These are phyloP conservation scores for Lobophora halterata DNA, from an alignment of 2,888 invertebrate genomes.

Conservation along the genomic window DNA sequence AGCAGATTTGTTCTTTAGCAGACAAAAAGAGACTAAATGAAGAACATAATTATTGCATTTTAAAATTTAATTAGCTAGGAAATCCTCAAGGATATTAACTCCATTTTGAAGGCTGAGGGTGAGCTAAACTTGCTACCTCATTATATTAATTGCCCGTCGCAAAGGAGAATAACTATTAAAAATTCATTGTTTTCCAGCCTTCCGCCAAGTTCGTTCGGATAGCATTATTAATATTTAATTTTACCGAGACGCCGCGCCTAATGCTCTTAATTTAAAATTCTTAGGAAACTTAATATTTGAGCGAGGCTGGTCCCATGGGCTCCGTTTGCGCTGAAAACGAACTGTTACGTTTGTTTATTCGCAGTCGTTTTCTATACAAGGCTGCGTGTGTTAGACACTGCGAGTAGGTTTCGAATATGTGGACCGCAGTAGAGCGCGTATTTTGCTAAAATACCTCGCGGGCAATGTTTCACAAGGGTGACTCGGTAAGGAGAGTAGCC, in stretches of 20 bases:
- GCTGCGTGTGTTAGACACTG: slow-evolving; percentile 39
- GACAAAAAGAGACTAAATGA: slow-evolving; percentile 1
- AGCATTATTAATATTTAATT: slow-evolving; percentile 76
- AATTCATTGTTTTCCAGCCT: slow-evolving; percentile 68
- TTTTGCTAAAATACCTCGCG: slow-evolving; percentile 45
- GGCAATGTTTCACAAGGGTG: slow-evolving; percentile 49
- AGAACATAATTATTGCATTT: slow-evolving; percentile 13
- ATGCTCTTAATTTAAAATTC: slow-evolving; percentile 75
- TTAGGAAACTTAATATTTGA: slow-evolving; percentile 77
- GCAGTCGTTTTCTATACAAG: slow-evolving; percentile 58
- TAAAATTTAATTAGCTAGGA: slow-evolving; percentile 25
- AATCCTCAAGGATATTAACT: slow-evolving; percentile 49
- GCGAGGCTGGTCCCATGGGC: slow-evolving; percentile 55
- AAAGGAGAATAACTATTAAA: slow-evolving; percentile 71
- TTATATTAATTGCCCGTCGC: slow-evolving; percentile 68
- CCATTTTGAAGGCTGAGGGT: slow-evolving; percentile 43
- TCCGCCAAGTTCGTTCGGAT: slow-evolving; percentile 55
- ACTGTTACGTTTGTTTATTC: slow-evolving; percentile 49
- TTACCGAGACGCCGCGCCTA: slow-evolving; percentile 64
- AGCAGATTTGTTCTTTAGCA: not conserved
- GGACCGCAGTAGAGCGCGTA: slow-evolving; percentile 56
- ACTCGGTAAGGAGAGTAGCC: slow-evolving; percentile 56
- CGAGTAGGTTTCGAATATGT: slow-evolving; percentile 25
- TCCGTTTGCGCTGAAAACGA: slow-evolving; percentile 48
- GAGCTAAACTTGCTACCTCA: slow-evolving; percentile 61